Evolutionary conservation across 2,113 vertebrate species (phyloP).

Genomic region (Lichenostomus cassidix): DNA sequence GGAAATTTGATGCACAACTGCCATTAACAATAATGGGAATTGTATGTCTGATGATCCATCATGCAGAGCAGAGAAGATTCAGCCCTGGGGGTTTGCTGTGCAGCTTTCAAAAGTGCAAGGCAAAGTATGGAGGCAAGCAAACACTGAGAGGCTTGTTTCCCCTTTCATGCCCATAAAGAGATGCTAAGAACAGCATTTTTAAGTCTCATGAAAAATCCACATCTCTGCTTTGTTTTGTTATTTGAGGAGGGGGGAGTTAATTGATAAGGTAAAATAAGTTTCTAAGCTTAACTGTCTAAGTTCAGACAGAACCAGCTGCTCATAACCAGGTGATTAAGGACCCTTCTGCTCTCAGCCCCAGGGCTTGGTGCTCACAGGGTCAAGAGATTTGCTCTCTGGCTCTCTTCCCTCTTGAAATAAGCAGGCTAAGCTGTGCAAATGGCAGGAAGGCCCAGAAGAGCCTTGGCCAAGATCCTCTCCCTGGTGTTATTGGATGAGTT

Average conservation of each 20-base stretch:
- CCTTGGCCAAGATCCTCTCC: not conserved
- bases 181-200: not conserved
- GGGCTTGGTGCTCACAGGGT: not conserved
- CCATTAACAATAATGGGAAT: slow-evolving; percentile 44
- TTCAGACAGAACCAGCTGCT: not conserved
- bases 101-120: not conserved
- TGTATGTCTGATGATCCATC: slow-evolving; percentile 18
- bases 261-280: not conserved
- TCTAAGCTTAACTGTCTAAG: not conserved
- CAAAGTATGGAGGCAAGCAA: not conserved
- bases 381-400: not conserved
- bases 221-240: not conserved
- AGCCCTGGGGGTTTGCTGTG: slow-evolving; percentile 2
- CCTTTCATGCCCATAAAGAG: not conserved
- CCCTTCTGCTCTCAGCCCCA: not conserved
- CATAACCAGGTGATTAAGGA: not conserved
- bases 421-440: slow-evolving; percentile 1
- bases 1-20: slow-evolving; percentile 25
- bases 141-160: not conserved
- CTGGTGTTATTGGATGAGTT: not conserved
- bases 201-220: not conserved
- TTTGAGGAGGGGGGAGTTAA: rapidly evolving
- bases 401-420: not conserved
- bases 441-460: not conserved
- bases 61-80: not conserved